Percentiles rank a stretch among this genome's conserved stretches.
Conservation (phyloP, 2,888 invertebrate species). For the Oxycera nigricornis region DNA sequence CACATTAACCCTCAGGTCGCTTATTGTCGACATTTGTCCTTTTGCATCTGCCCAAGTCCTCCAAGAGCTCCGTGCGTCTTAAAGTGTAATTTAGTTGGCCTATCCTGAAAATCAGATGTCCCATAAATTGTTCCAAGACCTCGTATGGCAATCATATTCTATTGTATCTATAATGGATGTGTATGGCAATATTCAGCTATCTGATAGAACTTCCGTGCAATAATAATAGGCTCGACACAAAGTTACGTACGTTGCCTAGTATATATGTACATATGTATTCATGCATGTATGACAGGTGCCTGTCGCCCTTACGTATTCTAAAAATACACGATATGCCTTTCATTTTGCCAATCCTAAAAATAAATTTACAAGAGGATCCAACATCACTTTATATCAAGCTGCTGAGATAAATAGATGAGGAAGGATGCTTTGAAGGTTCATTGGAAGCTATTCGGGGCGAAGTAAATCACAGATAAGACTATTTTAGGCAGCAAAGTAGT, state of each 20-base stretch:
- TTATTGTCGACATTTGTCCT: not conserved
- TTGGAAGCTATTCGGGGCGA: no score
- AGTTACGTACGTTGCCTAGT: no score
- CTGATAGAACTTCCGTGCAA: not conserved
- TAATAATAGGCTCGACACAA: not conserved
- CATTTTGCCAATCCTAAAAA: not conserved
- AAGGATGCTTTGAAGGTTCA: no score
- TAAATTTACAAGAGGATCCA: not conserved
- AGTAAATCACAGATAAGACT: no score
- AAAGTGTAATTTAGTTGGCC: not conserved
- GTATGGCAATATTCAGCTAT: not conserved
- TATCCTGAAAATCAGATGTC: constrained; percentile 4
- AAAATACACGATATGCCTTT: not conserved
- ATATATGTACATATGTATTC: no score
- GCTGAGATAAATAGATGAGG: no score
- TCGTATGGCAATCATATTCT: no score
- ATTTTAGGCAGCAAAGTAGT: no score
- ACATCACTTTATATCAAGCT: no score
- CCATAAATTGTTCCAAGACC: not conserved
- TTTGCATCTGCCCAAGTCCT: not conserved
- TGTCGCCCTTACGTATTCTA: not conserved
- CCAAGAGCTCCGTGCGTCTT: not conserved
- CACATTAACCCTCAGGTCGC: not conserved
- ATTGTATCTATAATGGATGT: no score
- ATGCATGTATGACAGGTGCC: not conserved